These are phyloP conservation scores for Idaea dimidiata DNA, from an alignment of 2,888 invertebrate genomes.

Conservation along the genomic window DNA sequence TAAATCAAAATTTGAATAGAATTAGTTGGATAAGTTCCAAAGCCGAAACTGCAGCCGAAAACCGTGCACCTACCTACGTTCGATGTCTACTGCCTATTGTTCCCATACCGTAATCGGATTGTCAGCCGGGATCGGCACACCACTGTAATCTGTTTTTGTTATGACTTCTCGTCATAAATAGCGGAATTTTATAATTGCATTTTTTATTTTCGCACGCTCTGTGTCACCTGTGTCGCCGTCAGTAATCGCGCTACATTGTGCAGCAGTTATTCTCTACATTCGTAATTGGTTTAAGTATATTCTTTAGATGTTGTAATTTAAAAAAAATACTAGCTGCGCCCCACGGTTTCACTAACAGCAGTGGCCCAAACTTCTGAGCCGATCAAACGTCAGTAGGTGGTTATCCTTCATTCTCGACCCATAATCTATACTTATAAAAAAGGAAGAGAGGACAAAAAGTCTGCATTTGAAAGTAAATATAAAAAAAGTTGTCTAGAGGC, in stretches of 20 bases:
- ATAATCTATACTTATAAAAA: too few species aligned
- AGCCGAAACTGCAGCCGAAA: not conserved
- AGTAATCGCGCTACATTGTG: constrained; percentile 14
- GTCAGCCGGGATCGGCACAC: constrained; percentile 34
- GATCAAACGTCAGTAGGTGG: too few species aligned
- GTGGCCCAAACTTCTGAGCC: too few species aligned
- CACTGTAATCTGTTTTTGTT: constrained; percentile 52
- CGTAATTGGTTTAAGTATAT: not conserved
- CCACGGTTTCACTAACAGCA: too few species aligned
- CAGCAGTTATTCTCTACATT: constrained; percentile 8
- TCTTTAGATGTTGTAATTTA: not conserved
- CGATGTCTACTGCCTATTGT: not conserved
- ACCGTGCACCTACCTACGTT: not conserved
- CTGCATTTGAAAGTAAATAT: too few species aligned
- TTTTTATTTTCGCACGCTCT: constrained; percentile 28
- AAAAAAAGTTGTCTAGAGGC: too few species aligned
- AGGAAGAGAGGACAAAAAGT: too few species aligned
- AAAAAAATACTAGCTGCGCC: too few species aligned
- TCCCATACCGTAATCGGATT: constrained; percentile 46
- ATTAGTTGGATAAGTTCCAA: too few species aligned
- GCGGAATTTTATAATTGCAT: constrained; percentile 25
- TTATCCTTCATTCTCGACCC: too few species aligned
- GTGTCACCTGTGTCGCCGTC: constrained; percentile 19
- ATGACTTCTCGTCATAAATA: constrained; percentile 29
- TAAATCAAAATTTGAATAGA: too few species aligned